phyloP scores from a whole-genome alignment of 2,797 vertebrate species.

The Austrolebias charrua region DNA sequence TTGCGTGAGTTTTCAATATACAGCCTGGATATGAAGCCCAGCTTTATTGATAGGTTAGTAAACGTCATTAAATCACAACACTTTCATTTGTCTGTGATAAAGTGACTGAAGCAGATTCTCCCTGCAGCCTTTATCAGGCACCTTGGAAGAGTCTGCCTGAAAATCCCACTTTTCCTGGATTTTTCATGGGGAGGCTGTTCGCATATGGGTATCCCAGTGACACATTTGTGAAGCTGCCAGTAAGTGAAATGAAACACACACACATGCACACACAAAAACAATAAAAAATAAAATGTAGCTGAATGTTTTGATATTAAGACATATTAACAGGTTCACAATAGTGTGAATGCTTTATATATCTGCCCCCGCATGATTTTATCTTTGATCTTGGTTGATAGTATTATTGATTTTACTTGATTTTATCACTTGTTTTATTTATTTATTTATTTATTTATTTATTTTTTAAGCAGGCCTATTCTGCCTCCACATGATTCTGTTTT shows the following conservation, averaged over 20 bases:
- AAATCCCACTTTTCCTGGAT: conserved; percentile 82
- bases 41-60: conserved; percentile 89
- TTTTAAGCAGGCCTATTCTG: too few relatives aligned
- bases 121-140: conserved; percentile 74
- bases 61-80: conserved; percentile 33
- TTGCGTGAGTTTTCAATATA: conserved; percentile 91
- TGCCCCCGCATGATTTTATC: too few relatives aligned
- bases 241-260: conserved; percentile 56
- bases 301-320: too few relatives aligned
- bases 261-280: too few relatives aligned
- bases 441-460: too few relatives aligned
- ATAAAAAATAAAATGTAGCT: too few relatives aligned
- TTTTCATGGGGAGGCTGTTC: conserved; percentile 86
- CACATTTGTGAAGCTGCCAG: conserved; percentile 90
- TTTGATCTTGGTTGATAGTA: too few relatives aligned
- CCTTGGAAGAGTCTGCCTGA: conserved; percentile 82
- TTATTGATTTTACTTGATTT: too few relatives aligned
- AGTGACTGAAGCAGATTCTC: conserved; percentile 32
- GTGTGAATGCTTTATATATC: too few relatives aligned
- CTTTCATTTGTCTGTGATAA: conserved; percentile 23
- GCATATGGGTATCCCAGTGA: conserved; percentile 85
- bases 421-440: too few relatives aligned
- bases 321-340: too few relatives aligned
- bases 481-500: too few relatives aligned
- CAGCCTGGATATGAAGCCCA: conserved; percentile 91